Conservation (phyloP, 2,888 invertebrate species). For the Creontiades dilutus region DNA sequence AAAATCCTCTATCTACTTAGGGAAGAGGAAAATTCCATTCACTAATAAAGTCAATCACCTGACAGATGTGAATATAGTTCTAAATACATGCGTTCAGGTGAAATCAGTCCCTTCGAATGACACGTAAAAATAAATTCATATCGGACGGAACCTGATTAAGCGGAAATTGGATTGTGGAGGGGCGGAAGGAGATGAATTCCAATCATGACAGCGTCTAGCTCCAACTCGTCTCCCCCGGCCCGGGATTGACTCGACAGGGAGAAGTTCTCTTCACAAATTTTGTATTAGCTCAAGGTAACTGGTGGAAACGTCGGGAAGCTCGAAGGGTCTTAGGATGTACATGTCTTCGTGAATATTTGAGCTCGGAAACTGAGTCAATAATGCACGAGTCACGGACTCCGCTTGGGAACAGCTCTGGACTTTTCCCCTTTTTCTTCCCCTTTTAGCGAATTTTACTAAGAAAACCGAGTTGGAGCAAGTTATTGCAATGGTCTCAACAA, state of each 20-base stretch:
- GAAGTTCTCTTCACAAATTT: constrained; percentile 52
- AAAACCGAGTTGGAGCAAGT: no score
- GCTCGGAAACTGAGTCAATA: constrained; percentile 54
- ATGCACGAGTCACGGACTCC: constrained; percentile 66
- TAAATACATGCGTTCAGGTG: no score
- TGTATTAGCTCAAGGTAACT: constrained; percentile 64
- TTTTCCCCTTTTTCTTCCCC: constrained; percentile 28
- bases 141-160: neutral
- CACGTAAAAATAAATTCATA: no score
- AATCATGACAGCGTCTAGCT: constrained; percentile 46
- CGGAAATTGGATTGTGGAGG: neutral
- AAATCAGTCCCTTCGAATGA: no score
- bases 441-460: neutral
- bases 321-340: constrained; percentile 61
- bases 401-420: constrained; percentile 20
- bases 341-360: constrained; percentile 67
- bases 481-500: no score
- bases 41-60: no score
- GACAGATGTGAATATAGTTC: no score
- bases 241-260: constrained; percentile 56
- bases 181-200: constrained; percentile 7
- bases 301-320: constrained; percentile 64
- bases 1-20: no score
- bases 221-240: neutral
- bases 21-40: no score